These are phyloP conservation scores for Noturus placidus DNA, from an alignment of 2,113 vertebrate genomes.

Conservation along the genomic window DNA sequence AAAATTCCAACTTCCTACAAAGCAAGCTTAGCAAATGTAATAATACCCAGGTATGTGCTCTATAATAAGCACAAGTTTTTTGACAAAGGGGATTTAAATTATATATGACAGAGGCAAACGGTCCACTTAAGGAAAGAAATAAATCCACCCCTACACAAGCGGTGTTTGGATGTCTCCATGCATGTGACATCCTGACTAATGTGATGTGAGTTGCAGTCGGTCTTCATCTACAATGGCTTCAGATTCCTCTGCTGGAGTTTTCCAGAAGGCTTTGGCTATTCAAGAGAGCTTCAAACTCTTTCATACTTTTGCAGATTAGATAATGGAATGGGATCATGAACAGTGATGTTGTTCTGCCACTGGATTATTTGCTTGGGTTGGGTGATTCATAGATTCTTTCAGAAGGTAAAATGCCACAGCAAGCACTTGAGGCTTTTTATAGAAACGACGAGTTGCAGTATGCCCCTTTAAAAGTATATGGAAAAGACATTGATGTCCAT, in stretches of 20 bases:
- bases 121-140: conserved; percentile 24
- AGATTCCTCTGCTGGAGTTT: neutral
- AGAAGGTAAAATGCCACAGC: neutral
- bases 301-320: neutral
- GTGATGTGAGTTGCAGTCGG: neutral
- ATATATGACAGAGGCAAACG: conserved; percentile 34
- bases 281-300: neutral
- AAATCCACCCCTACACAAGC: conserved; percentile 8
- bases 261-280: neutral
- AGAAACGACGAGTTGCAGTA: neutral
- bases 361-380: neutral
- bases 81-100: conserved; percentile 36
- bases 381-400: too few relatives aligned
- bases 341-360: neutral
- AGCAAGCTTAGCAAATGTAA: conserved; percentile 32
- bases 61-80: conserved; percentile 37
- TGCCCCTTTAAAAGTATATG: neutral
- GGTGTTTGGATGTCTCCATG: neutral
- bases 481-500: neutral
- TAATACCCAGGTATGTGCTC: conserved; percentile 30
- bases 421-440: neutral
- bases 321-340: neutral
- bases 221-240: neutral
- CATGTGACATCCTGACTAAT: conserved; percentile 5
- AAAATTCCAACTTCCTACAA: conserved; percentile 31